These are phyloP conservation scores for Epizoanthus stellaris DNA, from an alignment of 92 coral and sea anemone genomes.

Conservation along the genomic window DNA sequence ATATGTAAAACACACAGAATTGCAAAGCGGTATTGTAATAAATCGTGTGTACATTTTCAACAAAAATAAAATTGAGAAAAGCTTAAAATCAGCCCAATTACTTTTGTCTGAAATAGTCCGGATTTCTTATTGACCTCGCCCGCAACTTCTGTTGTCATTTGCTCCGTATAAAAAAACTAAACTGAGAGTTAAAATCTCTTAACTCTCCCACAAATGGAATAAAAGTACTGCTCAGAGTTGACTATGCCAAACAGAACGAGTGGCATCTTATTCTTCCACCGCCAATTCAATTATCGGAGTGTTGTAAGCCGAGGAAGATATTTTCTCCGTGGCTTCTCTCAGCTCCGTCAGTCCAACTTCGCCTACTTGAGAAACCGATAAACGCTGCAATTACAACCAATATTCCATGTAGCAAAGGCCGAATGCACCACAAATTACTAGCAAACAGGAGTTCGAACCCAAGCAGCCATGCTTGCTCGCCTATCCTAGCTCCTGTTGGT, in stretches of 20 bases:
- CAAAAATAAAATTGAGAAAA: background rate
- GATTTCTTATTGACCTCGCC: constrained; percentile 19
- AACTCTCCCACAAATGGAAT: constrained; percentile 43
- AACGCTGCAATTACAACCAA: too few species aligned
- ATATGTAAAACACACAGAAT: background rate
- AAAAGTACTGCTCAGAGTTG: constrained; percentile 42
- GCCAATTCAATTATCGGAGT: background rate
- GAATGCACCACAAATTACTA: too few species aligned
- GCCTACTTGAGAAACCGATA: too few species aligned
- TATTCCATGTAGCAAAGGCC: too few species aligned
- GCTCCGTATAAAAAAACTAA: background rate
- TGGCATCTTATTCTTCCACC: constrained; percentile 26
- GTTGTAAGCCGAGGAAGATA: constrained; percentile 27
- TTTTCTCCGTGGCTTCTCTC: background rate
- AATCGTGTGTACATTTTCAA: too few species aligned
- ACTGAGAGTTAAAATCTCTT: constrained; percentile 8
- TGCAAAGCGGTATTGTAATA: background rate
- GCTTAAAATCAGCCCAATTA: background rate
- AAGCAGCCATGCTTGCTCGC: background rate
- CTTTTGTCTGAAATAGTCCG: constrained; percentile 13
- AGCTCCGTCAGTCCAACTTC: background rate
- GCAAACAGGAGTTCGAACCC: too few species aligned
- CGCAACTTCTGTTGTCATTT: constrained; percentile 38
- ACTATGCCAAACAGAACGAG: constrained; percentile 45
- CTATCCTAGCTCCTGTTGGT: background rate